These are phyloP conservation scores for Dicaeum eximium DNA, from an alignment of 2,113 vertebrate genomes.

Conservation along the genomic window DNA sequence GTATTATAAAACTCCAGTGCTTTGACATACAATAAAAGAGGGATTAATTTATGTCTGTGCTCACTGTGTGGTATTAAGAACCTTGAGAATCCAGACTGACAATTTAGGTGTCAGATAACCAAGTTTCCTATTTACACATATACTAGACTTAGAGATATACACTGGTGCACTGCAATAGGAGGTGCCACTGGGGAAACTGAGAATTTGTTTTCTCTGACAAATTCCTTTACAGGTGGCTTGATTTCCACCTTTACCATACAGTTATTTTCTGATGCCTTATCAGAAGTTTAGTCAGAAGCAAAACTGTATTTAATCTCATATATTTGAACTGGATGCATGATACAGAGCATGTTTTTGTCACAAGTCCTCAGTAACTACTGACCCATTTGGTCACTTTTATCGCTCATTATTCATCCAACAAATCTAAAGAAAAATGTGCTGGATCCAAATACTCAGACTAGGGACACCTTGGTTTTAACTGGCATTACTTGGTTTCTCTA, in stretches of 20 bases:
- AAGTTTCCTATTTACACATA: neutral
- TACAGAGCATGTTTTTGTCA: neutral
- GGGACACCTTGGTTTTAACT: neutral
- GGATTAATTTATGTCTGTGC: neutral
- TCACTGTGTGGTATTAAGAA: neutral
- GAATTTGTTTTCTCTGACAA: neutral
- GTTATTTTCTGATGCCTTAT: neutral
- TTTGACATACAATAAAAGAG: neutral
- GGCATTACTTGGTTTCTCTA: neutral
- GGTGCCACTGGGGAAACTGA: neutral
- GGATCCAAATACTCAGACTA: neutral
- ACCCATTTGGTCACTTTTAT: neutral
- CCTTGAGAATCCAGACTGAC: neutral
- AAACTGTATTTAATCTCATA: neutral
- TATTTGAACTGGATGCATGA: neutral
- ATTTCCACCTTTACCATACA: neutral
- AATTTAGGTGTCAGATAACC: neutral
- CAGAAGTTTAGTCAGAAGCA: neutral
- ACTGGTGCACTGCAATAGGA: neutral
- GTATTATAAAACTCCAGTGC: neutral
- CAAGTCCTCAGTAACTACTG: neutral
- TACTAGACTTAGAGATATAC: neutral
- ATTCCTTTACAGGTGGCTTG: neutral
- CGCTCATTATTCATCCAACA: neutral
- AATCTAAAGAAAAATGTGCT: neutral